Evolutionary conservation across 2,113 vertebrate genomes (phyloP).

Genomic region (Epinephelus fuscoguttatus): DNA sequence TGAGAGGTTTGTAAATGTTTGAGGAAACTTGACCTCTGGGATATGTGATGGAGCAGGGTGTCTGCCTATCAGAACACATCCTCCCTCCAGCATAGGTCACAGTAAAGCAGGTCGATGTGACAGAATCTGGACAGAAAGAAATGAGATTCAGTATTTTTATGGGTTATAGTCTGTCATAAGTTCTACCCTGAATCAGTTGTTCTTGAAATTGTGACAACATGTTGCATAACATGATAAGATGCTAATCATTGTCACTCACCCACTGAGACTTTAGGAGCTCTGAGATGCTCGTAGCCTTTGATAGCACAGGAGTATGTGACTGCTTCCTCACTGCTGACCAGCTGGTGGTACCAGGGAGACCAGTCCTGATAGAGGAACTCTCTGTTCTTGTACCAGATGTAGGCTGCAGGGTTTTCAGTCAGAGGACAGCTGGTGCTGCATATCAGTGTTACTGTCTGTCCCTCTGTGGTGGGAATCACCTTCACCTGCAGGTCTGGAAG

Average conservation of each 20-base stretch:
- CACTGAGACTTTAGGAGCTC: not conserved
- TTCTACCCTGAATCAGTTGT: no score
- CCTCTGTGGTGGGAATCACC: slow-evolving; percentile 3
- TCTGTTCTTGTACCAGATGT: not conserved
- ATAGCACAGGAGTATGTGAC: no score
- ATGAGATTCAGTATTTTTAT: not conserved
- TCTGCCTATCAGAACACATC: not conserved
- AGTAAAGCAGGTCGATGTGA: slow-evolving; percentile 40
- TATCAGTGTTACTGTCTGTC: not conserved
- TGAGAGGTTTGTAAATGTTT: not conserved
- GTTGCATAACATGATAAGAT: no score
- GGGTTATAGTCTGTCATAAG: not conserved
- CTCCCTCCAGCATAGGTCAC: slow-evolving; percentile 39
- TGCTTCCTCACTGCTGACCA: no score
- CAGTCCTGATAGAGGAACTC: no score
- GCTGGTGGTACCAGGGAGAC: no score
- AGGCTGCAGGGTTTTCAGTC: not conserved
- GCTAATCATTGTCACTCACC: not conserved
- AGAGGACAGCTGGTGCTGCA: not conserved
- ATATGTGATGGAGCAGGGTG: slow-evolving; percentile 24
- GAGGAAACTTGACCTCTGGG: not conserved
- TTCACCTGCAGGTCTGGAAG: not conserved
- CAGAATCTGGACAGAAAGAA: slow-evolving; percentile 3
- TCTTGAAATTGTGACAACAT: not conserved
- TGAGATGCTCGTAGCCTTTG: no score